phyloP scores from a whole-genome alignment of 1,140 invertebrate species.

The Meloidogyne chitwoodi region DNA sequence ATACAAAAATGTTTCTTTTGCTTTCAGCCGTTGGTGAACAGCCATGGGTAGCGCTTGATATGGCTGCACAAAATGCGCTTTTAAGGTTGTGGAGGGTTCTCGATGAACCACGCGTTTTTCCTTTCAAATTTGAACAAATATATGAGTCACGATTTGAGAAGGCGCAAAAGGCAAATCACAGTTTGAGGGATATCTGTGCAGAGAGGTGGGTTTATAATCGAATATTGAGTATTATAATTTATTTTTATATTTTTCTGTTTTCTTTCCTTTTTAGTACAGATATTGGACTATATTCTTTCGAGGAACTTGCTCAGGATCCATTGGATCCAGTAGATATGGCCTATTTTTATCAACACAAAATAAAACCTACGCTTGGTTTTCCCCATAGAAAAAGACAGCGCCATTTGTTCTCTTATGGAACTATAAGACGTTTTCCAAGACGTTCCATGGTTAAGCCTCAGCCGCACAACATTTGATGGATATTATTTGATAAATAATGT shows the following conservation, averaged over 20 bases:
- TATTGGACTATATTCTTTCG: conserved; percentile 23
- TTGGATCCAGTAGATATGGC: conserved; percentile 46
- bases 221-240: conserved; percentile 16
- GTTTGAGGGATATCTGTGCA: conserved; percentile 30
- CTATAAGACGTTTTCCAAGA: conserved; percentile 39
- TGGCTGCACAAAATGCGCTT: conserved; percentile 51
- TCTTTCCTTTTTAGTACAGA: conserved; percentile 44
- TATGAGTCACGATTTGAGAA: conserved; percentile 14
- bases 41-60: conserved; percentile 48
- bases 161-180: conserved; percentile 32
- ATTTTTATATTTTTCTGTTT: not conserved
- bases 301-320: conserved; percentile 45
- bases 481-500: no score
- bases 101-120: conserved; percentile 23
- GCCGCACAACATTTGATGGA: conserved; percentile 14
- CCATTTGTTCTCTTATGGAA: conserved; percentile 55
- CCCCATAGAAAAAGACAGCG: conserved; percentile 36
- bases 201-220: conserved; percentile 17
- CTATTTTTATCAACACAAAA: conserved; percentile 36
- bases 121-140: conserved; percentile 26
- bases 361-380: conserved; percentile 44
- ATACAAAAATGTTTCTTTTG: not conserved
- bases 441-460: conserved; percentile 50
- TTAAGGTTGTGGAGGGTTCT: conserved; percentile 45
- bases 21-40: conserved; percentile 45